phyloP scores from a whole-genome alignment of 2,888 invertebrate genomes.

The Anarsia innoxiella region DNA sequence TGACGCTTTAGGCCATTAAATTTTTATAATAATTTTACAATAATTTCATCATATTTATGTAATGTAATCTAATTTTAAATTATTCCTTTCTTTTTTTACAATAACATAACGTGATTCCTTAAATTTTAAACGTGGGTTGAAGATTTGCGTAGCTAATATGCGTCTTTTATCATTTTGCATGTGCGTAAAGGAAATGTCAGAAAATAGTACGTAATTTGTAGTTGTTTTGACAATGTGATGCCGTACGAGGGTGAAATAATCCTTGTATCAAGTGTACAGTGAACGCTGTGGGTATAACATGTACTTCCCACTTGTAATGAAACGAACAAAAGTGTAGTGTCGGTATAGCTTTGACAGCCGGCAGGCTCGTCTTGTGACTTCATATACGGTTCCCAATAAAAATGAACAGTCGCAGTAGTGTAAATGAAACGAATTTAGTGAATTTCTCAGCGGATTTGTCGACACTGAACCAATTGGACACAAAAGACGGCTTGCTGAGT shows the following conservation, averaged over 20 bases:
- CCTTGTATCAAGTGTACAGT: slow-evolving; percentile 25
- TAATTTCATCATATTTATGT: slow-evolving; percentile 24
- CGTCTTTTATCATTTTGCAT: slow-evolving; percentile 60
- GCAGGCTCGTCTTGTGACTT: slow-evolving; percentile 58
- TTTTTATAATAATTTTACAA: slow-evolving; percentile 29
- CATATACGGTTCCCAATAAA: slow-evolving; percentile 50
- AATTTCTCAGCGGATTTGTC: slow-evolving; percentile 60
- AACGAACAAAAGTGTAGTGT: slow-evolving; percentile 53
- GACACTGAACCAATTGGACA: slow-evolving; percentile 54
- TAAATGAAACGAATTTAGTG: slow-evolving; percentile 68
- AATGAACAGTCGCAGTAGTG: slow-evolving; percentile 68
- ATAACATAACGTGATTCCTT: slow-evolving; percentile 24
- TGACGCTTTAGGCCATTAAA: slow-evolving; percentile 42
- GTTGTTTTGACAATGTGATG: slow-evolving; percentile 56
- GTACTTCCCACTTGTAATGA: slow-evolving; percentile 51
- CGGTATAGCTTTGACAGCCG: slow-evolving; percentile 63
- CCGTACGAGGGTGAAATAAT: slow-evolving; percentile 27
- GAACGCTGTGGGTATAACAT: too few relatives aligned
- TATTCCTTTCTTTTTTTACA: too few relatives aligned
- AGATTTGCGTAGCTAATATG: slow-evolving; percentile 37
- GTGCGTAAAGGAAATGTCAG: slow-evolving; percentile 67
- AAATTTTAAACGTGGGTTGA: too few relatives aligned
- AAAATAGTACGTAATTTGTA: slow-evolving; percentile 41
- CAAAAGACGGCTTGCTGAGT: slow-evolving; percentile 74
- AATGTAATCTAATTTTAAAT: slow-evolving; percentile 27